Conservation (phyloP, 2,797 vertebrate genomes). For the Diplodus sargus region DNA sequence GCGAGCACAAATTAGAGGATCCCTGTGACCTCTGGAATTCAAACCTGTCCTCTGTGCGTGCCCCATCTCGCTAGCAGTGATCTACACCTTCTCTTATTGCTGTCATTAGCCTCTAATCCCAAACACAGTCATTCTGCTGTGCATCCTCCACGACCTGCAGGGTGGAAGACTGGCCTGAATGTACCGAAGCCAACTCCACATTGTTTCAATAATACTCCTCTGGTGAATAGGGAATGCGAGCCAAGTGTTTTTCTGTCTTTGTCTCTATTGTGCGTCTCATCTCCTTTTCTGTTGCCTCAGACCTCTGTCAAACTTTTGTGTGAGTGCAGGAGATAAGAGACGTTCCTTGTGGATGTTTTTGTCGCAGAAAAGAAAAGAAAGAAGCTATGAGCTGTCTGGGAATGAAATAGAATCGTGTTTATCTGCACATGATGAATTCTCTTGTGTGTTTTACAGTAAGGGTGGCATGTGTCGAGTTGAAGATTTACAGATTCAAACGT, state of each 20-base stretch:
- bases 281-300: conserved; percentile 29
- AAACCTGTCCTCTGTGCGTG: conserved; percentile 65
- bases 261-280: conserved; percentile 50
- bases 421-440: conserved; percentile 13
- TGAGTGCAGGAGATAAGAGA: conserved; percentile 27
- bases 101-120: conserved; percentile 74
- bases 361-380: not conserved
- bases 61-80: conserved; percentile 69
- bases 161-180: conserved; percentile 45
- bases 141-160: conserved; percentile 60
- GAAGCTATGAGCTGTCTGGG: not conserved
- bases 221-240: conserved; percentile 33
- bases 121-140: conserved; percentile 57
- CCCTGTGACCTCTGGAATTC: conserved; percentile 80
- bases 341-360: conserved; percentile 28
- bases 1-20: conserved; percentile 70
- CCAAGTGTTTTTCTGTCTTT: conserved; percentile 47
- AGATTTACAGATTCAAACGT: conserved; percentile 24
- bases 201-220: conserved; percentile 72
- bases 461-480: conserved; percentile 15
- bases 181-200: conserved; percentile 57
- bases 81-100: conserved; percentile 77
- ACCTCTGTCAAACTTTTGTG: conserved; percentile 39
- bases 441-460: not conserved
- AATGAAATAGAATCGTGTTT: conserved; percentile 4